phyloP scores from a whole-genome alignment of 2,797 vertebrate species.

The Centroberyx gerrardi region DNA sequence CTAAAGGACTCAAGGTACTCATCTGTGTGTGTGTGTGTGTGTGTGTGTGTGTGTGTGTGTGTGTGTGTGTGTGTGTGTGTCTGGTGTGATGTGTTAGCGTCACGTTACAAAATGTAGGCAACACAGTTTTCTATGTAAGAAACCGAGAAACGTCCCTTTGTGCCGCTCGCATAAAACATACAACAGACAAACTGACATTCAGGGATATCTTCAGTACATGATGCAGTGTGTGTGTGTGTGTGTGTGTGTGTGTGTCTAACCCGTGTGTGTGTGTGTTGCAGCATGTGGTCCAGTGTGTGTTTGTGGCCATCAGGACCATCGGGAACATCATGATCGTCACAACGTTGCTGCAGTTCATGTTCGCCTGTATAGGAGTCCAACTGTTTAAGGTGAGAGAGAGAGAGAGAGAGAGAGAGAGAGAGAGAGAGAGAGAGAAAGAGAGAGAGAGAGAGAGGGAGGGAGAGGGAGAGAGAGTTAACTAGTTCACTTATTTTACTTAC shows the following conservation, averaged over 20 bases:
- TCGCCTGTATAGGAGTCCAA: conserved; percentile 93
- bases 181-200: too few species aligned
- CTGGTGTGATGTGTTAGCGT: neutral
- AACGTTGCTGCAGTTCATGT: conserved; percentile 96
- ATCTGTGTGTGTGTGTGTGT: conserved; percentile 4
- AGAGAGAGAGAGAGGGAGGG: neutral
- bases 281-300: conserved; percentile 95
- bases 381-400: conserved; percentile 90
- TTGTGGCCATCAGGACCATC: conserved; percentile 95
- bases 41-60: conserved; percentile 18
- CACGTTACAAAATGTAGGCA: too few species aligned
- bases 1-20: conserved; percentile 97
- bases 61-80: conserved; percentile 50
- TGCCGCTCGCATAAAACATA: too few species aligned
- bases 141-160: too few species aligned
- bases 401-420: neutral
- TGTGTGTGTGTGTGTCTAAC: conserved; percentile 10
- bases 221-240: conserved; percentile 13
- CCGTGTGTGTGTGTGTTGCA: conserved; percentile 76
- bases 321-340: conserved; percentile 98
- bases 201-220: too few species aligned
- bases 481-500: too few species aligned
- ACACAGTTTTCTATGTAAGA: too few species aligned
- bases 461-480: too few species aligned
- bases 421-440: neutral